Evolutionary conservation across 2,797 vertebrate genomes (phyloP).

Genomic region (Sebastes paucispinis): DNA sequence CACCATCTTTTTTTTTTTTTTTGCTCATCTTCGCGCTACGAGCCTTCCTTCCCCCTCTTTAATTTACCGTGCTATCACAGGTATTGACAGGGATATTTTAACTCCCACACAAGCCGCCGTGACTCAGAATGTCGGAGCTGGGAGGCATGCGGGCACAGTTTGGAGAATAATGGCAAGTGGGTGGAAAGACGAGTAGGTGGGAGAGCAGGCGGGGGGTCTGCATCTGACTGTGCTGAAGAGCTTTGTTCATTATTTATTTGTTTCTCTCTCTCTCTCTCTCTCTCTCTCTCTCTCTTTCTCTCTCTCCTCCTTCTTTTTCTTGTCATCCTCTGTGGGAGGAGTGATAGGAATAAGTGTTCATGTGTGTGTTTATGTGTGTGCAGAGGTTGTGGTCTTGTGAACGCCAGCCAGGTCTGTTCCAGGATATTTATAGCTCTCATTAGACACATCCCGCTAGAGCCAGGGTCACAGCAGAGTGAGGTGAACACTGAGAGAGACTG

Average conservation of each 20-base stretch:
- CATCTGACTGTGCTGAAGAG: not conserved
- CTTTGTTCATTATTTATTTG: constrained; percentile 52
- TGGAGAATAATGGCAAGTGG: constrained; percentile 35
- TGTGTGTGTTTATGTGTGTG: not conserved
- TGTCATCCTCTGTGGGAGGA: constrained; percentile 19
- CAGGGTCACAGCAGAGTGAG: constrained; percentile 60
- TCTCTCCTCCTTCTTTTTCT: not conserved
- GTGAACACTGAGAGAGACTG: constrained; percentile 29
- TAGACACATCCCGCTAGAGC: constrained; percentile 68
- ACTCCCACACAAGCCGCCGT: constrained; percentile 28
- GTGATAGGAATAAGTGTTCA: not conserved
- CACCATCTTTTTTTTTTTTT: not conserved
- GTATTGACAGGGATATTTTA: constrained; percentile 8
- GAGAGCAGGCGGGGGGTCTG: constrained; percentile 10
- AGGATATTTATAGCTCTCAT: constrained; percentile 76
- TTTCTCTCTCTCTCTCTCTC: not conserved
- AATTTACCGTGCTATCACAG: constrained; percentile 6
- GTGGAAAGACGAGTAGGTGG: constrained; percentile 33
- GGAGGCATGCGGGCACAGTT: not conserved
- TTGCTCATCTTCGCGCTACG: too few species aligned
- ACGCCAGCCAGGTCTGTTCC: constrained; percentile 43
- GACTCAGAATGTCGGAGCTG: constrained; percentile 23
- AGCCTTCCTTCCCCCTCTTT: not conserved
- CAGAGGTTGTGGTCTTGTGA: constrained; percentile 34
- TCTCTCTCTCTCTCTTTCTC: not conserved